Base-by-base conservation (phyloP, 2,888 invertebrate species). In the Arrhopalites spinosus region DNA sequence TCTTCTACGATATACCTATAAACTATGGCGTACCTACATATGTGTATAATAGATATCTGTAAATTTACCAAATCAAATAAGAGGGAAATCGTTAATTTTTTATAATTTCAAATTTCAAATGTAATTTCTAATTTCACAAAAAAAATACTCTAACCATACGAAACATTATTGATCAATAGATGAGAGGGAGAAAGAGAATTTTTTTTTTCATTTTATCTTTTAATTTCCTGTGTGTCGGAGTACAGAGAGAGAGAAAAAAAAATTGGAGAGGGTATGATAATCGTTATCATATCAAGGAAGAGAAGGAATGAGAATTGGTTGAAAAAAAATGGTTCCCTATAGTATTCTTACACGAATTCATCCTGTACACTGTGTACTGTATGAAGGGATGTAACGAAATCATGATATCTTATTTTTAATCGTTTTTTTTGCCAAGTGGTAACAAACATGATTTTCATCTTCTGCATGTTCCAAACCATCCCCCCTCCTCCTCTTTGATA, bases 221-320 rank as follows among this genome's bases (percentile, higher is more conserved):
- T 66, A 66, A 66, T 66, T 66, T 66, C 66, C 66, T 66, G 66
- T n/a, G n/a, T 66, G 30, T 20, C 30, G 30, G 45, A 43, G 66
- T 45, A 64, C 61, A 20, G 20, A 29, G 29, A 63, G 29, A 20
- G 66, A 66, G 30, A 63, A n/a, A 66, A 20, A 20, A n/a, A 66
- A 7, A 36, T 20, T n/a, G 20, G 36, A 30, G 45, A 66, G 66
- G 43, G 23, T n/a, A 17, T 7, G 11, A 36, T 11, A 36, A 7
- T 29, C 23, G 27, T 64, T 15, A 11, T 64, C 11, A 30, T 29
- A 15, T 15, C 20, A 36, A 20, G 2, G 7, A 30, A 25, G 30
- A 15, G 13, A 29, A 29, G 30, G 2, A 13, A 15, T 23, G 23
- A 56, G 56, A 15, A 56, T 5, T 23, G 17, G 3, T 56, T 23